Evolutionary conservation across 2,113 vertebrate genomes (phyloP), one percentile per base, ranked within the genome.

Genomic region (Sialia sialis): DNA sequence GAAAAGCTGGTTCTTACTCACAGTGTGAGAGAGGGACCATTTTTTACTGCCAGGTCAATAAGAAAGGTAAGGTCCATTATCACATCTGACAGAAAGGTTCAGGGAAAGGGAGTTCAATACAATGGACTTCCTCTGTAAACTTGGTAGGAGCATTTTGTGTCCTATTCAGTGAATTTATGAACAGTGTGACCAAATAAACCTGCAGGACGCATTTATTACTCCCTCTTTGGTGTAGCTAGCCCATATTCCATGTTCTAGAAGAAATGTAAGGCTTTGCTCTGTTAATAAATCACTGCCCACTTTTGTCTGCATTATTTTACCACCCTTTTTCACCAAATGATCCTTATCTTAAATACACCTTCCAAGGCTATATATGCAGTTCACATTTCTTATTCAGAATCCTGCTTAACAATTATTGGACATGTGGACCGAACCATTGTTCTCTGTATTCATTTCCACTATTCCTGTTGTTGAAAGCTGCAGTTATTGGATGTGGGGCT

Each of bases 131-230:
- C 13, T 74, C 75, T 76, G 21, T 51, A 66, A 90, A 39, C 39
- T 68, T 3, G 0, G 21, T 27, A n/a, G 44, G 39, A 76, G 12
- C 4, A 41, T 80, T 90, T 66, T 0, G 0, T 52, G 27, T 67
- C 32, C 34, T 41, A 3, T 36, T 68, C 59, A 34, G 34, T 49
- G 54, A 59, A 69, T 73, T 83, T 93, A 55, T 29, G 25, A 77
- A 32, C 36, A 56, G 4, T 14, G n/a, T 11, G 30, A 79, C 39
- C 67, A 90, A 90, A 76, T 44, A 86, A 82, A 56, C 13, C 46
- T 39, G 19, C 9, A 90, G 41, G n/a, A 85, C 25, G 68, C 22
- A 10, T 79, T 87, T 76, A 56, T 60, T 66, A 9, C 21, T 83
- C 26, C 58, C 23, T 85, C 39, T 43, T 0, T 46, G 23, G 9